These are phyloP conservation scores for Psittacula cyanocephala DNA, from an alignment of 2,113 vertebrate species.

Conservation along the genomic window DNA sequence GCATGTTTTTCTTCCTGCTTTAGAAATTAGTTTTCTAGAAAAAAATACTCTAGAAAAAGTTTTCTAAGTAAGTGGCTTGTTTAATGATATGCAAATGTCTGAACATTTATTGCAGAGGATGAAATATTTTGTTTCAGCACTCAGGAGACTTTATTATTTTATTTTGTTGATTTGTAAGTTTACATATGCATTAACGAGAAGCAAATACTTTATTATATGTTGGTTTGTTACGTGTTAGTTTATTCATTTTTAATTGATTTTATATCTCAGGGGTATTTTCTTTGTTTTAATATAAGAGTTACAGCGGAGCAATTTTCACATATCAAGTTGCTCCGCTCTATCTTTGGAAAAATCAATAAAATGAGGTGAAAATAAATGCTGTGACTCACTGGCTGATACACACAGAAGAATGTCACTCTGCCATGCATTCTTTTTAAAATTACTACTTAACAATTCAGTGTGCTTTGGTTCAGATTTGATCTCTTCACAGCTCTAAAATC, in stretches of 20 bases:
- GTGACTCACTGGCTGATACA: neutral
- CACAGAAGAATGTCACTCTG: neutral
- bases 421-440: neutral
- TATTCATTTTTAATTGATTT: constrained; percentile 17
- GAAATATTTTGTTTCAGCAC: neutral
- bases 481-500: neutral
- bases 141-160: neutral
- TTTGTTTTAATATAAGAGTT: neutral
- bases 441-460: accelerated
- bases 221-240: neutral
- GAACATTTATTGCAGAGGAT: neutral
- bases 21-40: neutral
- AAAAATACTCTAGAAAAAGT: neutral
- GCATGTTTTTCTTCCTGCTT: neutral
- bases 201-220: neutral
- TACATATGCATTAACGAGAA: neutral
- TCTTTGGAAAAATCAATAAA: constrained; percentile 25
- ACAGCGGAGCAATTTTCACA: neutral
- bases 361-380: neutral
- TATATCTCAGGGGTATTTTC: neutral
- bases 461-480: neutral
- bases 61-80: neutral
- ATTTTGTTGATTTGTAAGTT: neutral
- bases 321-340: neutral
- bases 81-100: neutral